Evolutionary conservation across 2,888 invertebrate genomes (phyloP), one percentile per base, ranked within the genome.

Genomic region (Mimachlamys varia): DNA sequence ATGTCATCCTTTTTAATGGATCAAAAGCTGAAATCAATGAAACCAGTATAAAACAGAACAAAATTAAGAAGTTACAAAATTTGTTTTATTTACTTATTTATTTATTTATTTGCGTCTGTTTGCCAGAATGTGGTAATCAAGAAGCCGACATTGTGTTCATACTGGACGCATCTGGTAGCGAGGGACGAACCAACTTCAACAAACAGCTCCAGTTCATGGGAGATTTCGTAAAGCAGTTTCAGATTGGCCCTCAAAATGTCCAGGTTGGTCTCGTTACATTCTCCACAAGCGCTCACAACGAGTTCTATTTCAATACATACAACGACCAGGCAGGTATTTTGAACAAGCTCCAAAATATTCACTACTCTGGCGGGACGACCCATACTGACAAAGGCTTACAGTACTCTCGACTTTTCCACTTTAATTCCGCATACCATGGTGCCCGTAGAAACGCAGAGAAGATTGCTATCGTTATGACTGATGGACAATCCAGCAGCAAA

Each of bases 151-250:
- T 94, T 44, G 93, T 94, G 22, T 95, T 95, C 88, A 89, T 94
- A 17, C 88, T 94, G 89, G 94, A 94, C 53, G 90, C 94, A 22
- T 95, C 95, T 12, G 90, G 92, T 7, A 95, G 95, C 88, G 95
- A 95, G 88, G 95, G 95, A 22, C 49, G 91, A 0, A 93, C 91
- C 13, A 94, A 95, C 92, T 95, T 95, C 91, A 93, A 94, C 55
- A 94, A 94, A 55, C 94, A 95, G 91, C 91, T 95, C 2, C 91
- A 93, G n/a, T 95, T 95, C 89, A 93, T 94, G 38, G 92, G 93
- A 33, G 91, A 94, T 87, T 94, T 95, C 90, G 93, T 95, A 5
- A 93, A 93, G 58, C 92, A 93, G 88, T 95, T 94, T 90, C 93
- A 93, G 53, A 92, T 95, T 62, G 94, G 94, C 17, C 92, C 92